phyloP scores from a whole-genome alignment of 2,113 vertebrate genomes.

The Parus major region DNA sequence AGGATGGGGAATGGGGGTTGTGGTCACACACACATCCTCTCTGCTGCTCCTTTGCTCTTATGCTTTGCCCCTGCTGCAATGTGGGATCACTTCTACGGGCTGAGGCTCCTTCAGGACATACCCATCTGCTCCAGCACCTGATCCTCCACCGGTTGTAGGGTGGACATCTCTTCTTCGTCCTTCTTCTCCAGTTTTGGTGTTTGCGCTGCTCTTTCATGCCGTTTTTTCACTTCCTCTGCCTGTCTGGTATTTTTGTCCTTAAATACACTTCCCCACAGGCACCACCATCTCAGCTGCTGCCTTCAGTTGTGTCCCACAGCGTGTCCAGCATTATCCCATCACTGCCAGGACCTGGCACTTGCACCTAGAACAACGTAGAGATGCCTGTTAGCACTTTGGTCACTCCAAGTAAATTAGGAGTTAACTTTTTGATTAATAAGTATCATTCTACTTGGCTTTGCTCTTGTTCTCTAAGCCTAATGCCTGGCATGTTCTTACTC shows the following conservation, averaged over 20 bases:
- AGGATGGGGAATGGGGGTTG: background rate
- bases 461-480: background rate
- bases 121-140: accelerated
- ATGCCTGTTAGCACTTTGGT: background rate
- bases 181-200: background rate
- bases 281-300: background rate
- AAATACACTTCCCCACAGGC: background rate
- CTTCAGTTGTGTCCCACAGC: background rate
- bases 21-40: background rate
- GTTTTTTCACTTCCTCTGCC: background rate
- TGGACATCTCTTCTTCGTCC: background rate
- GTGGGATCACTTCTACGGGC: accelerated
- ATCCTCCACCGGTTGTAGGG: background rate
- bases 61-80: background rate
- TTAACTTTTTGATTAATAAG: background rate
- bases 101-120: background rate
- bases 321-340: background rate
- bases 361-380: background rate
- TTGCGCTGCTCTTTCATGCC: background rate
- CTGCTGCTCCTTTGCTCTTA: accelerated
- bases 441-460: background rate
- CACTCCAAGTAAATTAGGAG: background rate
- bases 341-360: background rate
- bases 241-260: background rate
- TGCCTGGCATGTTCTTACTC: background rate